Percentiles rank a stretch among this genome's conserved stretches.
Conservation (phyloP, 1,140 invertebrate genomes). For the Leptinotarsa texana region DNA sequence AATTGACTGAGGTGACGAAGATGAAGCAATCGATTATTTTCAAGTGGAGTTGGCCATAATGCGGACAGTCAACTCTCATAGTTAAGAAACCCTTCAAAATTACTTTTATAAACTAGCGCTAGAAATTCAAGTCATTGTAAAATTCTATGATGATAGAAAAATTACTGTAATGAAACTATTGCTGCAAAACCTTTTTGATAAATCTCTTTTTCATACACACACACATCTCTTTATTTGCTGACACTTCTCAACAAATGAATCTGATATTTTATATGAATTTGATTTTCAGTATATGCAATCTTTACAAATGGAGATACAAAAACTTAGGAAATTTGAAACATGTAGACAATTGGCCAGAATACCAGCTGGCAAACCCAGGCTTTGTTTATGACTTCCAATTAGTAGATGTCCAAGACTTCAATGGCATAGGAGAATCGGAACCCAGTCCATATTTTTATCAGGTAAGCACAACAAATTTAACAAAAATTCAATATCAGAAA, state of each 20-base stretch:
- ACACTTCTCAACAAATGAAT: background rate
- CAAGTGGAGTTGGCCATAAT: too few species aligned
- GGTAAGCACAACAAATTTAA: constrained; percentile 56
- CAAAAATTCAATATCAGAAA: background rate
- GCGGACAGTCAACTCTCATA: too few species aligned
- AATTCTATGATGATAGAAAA: too few species aligned
- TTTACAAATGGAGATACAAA: constrained; percentile 99
- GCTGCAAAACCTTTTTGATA: too few species aligned
- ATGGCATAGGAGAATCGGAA: constrained; percentile 95
- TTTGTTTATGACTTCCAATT: constrained; percentile 94
- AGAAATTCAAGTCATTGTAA: too few species aligned
- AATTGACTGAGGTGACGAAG: too few species aligned
- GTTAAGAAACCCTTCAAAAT: too few species aligned
- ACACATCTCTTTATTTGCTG: too few species aligned
- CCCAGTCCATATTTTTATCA: constrained; percentile 99
- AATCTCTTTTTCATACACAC: too few species aligned
- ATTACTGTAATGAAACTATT: too few species aligned
- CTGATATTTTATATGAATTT: background rate
- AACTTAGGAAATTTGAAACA: constrained; percentile 91
- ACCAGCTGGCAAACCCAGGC: constrained; percentile 87
- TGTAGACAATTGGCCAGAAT: constrained; percentile 81
- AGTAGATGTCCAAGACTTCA: constrained; percentile 96
- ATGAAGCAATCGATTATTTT: too few species aligned
- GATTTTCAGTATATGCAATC: constrained; percentile 78
- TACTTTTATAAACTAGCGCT: too few species aligned